These are phyloP conservation scores for Glomeris marginata DNA, from an alignment of 2,888 invertebrate genomes.

Conservation along the genomic window DNA sequence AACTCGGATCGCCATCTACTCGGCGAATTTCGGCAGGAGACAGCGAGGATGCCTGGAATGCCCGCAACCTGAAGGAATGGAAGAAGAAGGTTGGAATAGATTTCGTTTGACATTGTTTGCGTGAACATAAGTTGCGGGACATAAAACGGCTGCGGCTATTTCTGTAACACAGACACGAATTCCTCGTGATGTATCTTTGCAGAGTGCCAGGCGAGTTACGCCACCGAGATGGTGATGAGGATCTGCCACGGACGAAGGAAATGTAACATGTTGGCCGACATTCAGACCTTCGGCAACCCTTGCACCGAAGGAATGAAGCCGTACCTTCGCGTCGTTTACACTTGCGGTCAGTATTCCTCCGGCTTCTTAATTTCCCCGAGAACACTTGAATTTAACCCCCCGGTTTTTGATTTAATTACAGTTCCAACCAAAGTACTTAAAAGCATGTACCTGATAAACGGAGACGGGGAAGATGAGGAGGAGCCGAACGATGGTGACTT, in stretches of 20 bases:
- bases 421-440: conserved; percentile 70
- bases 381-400: conserved; percentile 1
- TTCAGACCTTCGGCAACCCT: conserved; percentile 21
- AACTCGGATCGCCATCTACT: conserved; percentile 78
- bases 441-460: conserved; percentile 61
- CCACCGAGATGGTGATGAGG: conserved; percentile 81
- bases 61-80: conserved; percentile 67
- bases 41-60: conserved; percentile 76
- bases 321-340: conserved; percentile 23
- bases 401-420: no score
- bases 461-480: conserved; percentile 50
- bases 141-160: neutral
- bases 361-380: neutral
- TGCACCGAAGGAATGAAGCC: conserved; percentile 19
- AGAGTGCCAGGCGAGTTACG: conserved; percentile 78
- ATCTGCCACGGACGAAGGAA: conserved; percentile 36
- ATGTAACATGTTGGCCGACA: conserved; percentile 21
- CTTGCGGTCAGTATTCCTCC: conserved; percentile 19
- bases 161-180: no score
- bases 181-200: conserved; percentile 26
- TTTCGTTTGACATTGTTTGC: neutral
- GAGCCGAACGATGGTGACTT: conserved; percentile 41
- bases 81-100: conserved; percentile 61
- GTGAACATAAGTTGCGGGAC: neutral
- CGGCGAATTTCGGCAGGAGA: conserved; percentile 79